These are phyloP conservation scores for Tortrix viridana DNA, from an alignment of 2,888 invertebrate species.

Conservation along the genomic window DNA sequence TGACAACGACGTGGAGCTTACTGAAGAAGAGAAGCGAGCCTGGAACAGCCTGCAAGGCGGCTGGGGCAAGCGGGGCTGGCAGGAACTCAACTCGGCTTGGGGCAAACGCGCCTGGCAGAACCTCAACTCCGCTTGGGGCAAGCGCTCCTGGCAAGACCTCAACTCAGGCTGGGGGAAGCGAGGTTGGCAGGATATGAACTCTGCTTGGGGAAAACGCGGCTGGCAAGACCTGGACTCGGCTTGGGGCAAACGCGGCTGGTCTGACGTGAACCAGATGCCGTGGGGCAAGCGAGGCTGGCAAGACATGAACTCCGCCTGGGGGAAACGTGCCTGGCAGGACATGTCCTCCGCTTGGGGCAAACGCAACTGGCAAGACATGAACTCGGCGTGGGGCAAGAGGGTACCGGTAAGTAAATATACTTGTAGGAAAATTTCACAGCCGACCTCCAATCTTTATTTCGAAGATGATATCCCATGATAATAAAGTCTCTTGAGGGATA, in stretches of 20 bases:
- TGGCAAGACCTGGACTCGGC: slow-evolving; percentile 83
- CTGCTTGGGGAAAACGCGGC: slow-evolving; percentile 84
- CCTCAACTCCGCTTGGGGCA: slow-evolving; percentile 81
- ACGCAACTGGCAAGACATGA: slow-evolving; percentile 79
- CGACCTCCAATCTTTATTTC: too few species aligned
- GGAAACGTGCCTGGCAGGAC: slow-evolving; percentile 85
- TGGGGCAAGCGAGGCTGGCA: slow-evolving; percentile 86
- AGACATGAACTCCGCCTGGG: slow-evolving; percentile 73
- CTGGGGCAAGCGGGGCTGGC: slow-evolving; percentile 85
- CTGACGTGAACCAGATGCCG: slow-evolving; percentile 79
- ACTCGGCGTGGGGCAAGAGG: slow-evolving; percentile 78
- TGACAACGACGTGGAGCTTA: slow-evolving; percentile 74
- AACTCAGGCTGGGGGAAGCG: slow-evolving; percentile 85
- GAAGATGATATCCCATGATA: too few species aligned
- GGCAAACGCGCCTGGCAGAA: slow-evolving; percentile 82
- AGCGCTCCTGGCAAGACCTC: slow-evolving; percentile 85
- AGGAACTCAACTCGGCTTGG: slow-evolving; percentile 82
- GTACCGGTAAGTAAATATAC: slow-evolving; percentile 43
- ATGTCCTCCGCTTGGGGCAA: slow-evolving; percentile 81
- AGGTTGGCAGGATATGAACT: slow-evolving; percentile 81
- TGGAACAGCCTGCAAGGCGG: slow-evolving; percentile 84
- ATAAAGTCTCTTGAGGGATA: too few species aligned
- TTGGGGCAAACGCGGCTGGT: slow-evolving; percentile 86
- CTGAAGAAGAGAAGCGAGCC: slow-evolving; percentile 85
- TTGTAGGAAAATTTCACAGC: not conserved